Evolutionary conservation across 2,888 invertebrate genomes (phyloP), one percentile per base, ranked within the genome.

Genomic region (Scaptomyza reducta): DNA sequence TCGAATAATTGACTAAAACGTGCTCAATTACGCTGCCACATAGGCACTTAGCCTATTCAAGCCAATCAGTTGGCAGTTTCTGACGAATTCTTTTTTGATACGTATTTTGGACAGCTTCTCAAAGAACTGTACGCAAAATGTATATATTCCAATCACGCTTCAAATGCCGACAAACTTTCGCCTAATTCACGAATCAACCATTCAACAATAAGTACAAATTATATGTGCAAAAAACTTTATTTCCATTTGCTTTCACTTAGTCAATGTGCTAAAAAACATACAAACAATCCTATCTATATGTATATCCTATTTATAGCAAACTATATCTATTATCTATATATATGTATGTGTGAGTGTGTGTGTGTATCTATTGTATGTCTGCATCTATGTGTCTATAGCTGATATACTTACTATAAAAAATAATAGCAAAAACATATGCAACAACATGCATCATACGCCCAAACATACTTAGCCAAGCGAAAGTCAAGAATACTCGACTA

Each of bases 141-240:
- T 65, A 58, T 54, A 46, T 42, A 74, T 74, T 74, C 74, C 55
- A 70, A 74, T 76, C 74, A 74, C 74, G 76, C 60, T 70, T 50
- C 50, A 61, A 64, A 54, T 35, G 41, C 66, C 61, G 57, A 59
- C 47, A 56, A 71, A 74, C 72, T 76, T 74, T 70, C 31, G 50
- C 58, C 71, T 70, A 70, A 74, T 76, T 74, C 74, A 76, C 74
- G 72, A 66, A 74, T 76, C 76, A 74, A 76, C 75, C 73, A 74
- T 58, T 53, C 76, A 61, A 74, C 71, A 76, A 74, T 70, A 66
- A 71, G 71, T 74, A 70, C 71, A 74, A 65, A 65, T 75, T 75
- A 70, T 57, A 16, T 75, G 57, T 58, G 49, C 45, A 53, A 55
- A 46, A 50, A 74, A 67, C 63, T 74, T 74, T 74, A 67, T 76